Evolutionary conservation across 2,113 vertebrate genomes (phyloP).

Genomic region (Seriola rivoliana): DNA sequence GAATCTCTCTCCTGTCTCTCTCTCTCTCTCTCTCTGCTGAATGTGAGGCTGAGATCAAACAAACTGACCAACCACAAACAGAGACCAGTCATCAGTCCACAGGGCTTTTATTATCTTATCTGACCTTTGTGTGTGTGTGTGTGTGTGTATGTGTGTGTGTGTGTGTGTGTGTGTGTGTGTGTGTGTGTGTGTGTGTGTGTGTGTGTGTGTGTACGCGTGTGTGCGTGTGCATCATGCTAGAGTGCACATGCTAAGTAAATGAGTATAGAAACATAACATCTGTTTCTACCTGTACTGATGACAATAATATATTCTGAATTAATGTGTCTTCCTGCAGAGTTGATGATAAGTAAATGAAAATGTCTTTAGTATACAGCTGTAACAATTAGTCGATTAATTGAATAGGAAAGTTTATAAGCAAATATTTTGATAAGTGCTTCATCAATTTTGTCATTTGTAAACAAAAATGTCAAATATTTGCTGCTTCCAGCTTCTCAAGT

Average conservation of each 20-base stretch:
- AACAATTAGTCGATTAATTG: background rate
- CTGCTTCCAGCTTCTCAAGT: background rate
- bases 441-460: background rate
- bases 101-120: background rate
- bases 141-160: slow-evolving; percentile 3
- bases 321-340: background rate
- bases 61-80: background rate
- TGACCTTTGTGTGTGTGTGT: background rate
- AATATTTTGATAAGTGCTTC: background rate
- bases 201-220: slow-evolving; percentile 7
- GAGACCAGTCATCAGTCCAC: background rate
- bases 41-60: background rate
- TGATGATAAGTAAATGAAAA: background rate
- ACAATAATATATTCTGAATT: background rate
- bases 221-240: background rate
- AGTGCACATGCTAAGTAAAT: background rate
- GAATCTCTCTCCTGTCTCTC: too few relatives aligned
- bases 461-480: background rate
- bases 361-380: background rate
- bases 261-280: background rate
- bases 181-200: background rate
- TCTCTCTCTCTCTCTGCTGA: too few relatives aligned
- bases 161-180: slow-evolving; percentile 8
- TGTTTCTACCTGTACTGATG: background rate
- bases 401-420: background rate